Conservation (phyloP, 1,140 invertebrate species). For the Brachionus angularis region DNA sequence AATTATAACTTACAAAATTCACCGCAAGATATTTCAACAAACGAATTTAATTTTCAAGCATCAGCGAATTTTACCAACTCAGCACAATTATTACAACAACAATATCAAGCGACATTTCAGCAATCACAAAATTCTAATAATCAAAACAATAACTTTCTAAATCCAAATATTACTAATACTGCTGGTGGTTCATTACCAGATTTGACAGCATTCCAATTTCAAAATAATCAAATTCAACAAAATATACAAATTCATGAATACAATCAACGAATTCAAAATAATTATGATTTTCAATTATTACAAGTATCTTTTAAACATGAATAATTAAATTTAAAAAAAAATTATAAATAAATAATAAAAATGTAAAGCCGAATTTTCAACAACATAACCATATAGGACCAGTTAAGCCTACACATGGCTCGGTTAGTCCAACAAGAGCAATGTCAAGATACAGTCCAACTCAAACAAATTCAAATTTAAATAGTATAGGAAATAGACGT, state of each 20-base stretch:
- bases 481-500: not conserved
- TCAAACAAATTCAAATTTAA: not conserved
- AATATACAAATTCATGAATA: constrained; percentile 17
- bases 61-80: no score
- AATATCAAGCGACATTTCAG: not conserved
- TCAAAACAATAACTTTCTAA: not conserved
- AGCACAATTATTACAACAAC: not conserved
- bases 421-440: constrained; percentile 9
- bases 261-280: constrained; percentile 20
- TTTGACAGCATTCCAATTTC: constrained; percentile 41
- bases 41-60: no score
- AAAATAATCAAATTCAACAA: constrained; percentile 29
- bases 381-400: constrained; percentile 33
- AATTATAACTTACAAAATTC: no score
- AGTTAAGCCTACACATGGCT: constrained; percentile 19
- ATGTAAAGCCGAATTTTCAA: constrained; percentile 22
- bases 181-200: constrained; percentile 38
- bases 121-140: not conserved
- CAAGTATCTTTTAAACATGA: not conserved
- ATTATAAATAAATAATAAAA: constrained; percentile 5
- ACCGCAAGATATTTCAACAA: no score
- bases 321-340: not conserved
- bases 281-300: constrained; percentile 7
- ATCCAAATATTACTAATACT: not conserved
- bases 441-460: constrained; percentile 23